Conservation (phyloP, 2,113 vertebrate species). For the Acanthochromis polyacanthus region DNA sequence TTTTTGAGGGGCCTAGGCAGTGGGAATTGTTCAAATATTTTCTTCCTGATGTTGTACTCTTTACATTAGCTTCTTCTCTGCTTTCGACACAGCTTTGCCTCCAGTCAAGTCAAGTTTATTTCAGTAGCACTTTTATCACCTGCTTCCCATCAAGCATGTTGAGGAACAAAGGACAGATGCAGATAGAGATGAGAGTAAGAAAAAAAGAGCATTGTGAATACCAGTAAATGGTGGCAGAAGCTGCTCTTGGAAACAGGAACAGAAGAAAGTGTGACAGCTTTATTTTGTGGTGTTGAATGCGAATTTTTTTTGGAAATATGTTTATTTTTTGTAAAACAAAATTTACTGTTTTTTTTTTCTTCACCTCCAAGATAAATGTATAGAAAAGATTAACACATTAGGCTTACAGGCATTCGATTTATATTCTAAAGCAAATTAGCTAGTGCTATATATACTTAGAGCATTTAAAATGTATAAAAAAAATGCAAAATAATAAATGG, state of each 20-base stretch:
- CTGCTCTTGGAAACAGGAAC: conserved; percentile 21
- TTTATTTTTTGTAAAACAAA: conserved; percentile 16
- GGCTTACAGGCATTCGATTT: no score
- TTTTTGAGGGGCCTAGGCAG: neutral
- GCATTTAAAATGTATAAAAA: neutral
- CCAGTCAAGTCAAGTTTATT: conserved; percentile 26
- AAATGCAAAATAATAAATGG: neutral
- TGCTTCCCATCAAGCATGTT: conserved; percentile 32
- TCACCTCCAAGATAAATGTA: neutral
- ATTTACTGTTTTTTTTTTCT: neutral
- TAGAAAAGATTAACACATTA: neutral
- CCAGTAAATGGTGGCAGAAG: conserved; percentile 39
- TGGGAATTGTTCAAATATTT: neutral
- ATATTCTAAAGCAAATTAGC: no score
- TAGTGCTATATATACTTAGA: neutral
- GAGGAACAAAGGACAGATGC: conserved; percentile 41
- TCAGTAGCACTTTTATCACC: conserved; percentile 41
- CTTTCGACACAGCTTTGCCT: conserved; percentile 8
- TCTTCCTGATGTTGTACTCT: neutral
- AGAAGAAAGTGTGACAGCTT: conserved; percentile 28
- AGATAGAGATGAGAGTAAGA: conserved; percentile 36
- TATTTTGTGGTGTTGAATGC: neutral
- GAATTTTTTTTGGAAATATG: conserved; percentile 19
- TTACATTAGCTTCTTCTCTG: neutral
- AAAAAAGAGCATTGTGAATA: conserved; percentile 27